Evolutionary conservation across 37 sponge, comb jelly and placozoan species (phyloP), one percentile per base, ranked within the genome.

Genomic region (Mnemiopsis leidyi): DNA sequence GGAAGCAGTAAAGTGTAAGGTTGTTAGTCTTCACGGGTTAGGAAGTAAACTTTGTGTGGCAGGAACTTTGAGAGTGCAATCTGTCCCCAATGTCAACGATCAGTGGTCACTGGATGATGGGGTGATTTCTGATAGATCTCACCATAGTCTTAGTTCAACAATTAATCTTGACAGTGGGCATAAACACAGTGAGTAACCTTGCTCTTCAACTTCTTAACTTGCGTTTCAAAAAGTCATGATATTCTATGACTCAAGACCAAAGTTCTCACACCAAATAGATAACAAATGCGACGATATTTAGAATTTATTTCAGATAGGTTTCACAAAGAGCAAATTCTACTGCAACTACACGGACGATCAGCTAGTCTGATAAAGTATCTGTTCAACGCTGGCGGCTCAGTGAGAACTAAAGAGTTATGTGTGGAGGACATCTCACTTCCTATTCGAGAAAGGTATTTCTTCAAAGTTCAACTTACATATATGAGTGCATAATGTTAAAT

Each of bases 1-100:
- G 48, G 90, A 85, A 39, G 20, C 90, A 40, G 61, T 85, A 13
- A 85, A 85, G 90, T 85, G 90, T 37, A 85, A 85, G 1, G 61
- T 85, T 39, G 90, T 85, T 13, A 85, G 36, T 37, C 39, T 85
- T 37, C 40, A 38, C 16, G 79, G 36, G 36, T 20, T 77, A 9
- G 90, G 90, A 2, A 20, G 61, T 3, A 40, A 26, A 28, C 25
- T 85, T n/a, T 39, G 90, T 39, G 30, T 85, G 28, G 38, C 90
- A 39, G 33, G 38, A 2, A 37, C 38, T 25, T 39, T 85, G 90
- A 5, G 32, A 37, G 75, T 28, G 2, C 75, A 71, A 5, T 71
- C 75, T n/a, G 28, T 21, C 26, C 24, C 35, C 29, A 85, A 85
- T 39, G 61, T 33, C 1, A 37, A 18, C 3, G 48, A 39, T 9